Evolutionary conservation across 2,888 invertebrate species (phyloP).

Genomic region (Zele albiditarsus): DNA sequence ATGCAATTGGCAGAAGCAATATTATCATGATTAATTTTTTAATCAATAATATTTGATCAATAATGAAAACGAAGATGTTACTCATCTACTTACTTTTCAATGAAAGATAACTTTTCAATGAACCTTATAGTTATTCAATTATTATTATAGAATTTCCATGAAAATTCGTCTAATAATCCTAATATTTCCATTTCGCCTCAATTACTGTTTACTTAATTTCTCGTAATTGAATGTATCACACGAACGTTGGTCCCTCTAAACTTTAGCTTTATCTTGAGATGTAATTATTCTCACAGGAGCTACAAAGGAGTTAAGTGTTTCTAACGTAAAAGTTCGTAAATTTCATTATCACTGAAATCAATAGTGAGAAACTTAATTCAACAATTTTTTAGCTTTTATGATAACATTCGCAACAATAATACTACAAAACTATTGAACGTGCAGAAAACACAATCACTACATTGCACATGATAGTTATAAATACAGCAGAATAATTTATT

Average conservation of each 20-base stretch:
- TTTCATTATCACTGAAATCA: conserved; percentile 31
- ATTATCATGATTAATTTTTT: not conserved
- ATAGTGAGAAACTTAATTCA: conserved; percentile 29
- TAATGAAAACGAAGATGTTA: not conserved
- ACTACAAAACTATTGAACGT: conserved; percentile 44
- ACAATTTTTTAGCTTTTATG: conserved; percentile 14
- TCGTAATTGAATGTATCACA: conserved; percentile 59
- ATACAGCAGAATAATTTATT: conserved; percentile 25
- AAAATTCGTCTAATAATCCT: conserved; percentile 71
- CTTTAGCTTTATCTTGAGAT: conserved; percentile 73
- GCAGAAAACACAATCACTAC: conserved; percentile 35
- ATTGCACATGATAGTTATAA: conserved; percentile 1
- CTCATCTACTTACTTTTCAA: conserved; percentile 21
- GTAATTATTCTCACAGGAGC: conserved; percentile 66
- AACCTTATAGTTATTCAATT: conserved; percentile 15
- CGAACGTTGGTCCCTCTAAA: conserved; percentile 72
- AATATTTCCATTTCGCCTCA: conserved; percentile 46
- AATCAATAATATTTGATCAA: not conserved
- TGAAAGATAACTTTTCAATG: not conserved
- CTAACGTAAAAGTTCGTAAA: conserved; percentile 38
- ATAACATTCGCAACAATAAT: conserved; percentile 27
- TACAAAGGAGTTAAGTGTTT: conserved; percentile 58
- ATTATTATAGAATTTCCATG: conserved; percentile 54
- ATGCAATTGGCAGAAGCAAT: not conserved
- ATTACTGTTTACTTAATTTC: conserved; percentile 27